Conservation (phyloP, 2,113 vertebrate genomes). For the Rhabdomys dilectus region DNA sequence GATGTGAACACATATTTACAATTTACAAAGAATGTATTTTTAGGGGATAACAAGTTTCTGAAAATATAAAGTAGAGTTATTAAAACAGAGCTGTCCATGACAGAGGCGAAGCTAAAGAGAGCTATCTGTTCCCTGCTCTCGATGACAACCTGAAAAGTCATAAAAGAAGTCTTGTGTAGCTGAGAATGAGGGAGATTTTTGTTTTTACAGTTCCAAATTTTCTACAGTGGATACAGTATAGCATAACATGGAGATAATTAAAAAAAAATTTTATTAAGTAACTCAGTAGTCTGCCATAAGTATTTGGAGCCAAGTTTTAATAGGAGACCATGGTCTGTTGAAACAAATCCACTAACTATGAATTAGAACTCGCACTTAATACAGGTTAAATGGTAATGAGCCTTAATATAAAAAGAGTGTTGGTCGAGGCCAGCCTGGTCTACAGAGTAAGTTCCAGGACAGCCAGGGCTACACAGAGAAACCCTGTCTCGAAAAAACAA, state of each 20-base stretch:
- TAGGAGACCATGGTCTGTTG: background rate
- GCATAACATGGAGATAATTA: background rate
- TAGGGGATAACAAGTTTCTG: background rate
- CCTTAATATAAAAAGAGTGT: background rate
- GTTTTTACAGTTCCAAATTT: background rate
- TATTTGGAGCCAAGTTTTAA: conserved; percentile 15
- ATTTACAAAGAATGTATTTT: background rate
- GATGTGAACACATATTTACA: background rate
- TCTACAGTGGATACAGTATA: background rate
- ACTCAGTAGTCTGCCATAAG: background rate
- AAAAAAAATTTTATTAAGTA: background rate
- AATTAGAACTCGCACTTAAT: background rate
- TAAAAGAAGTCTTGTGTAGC: background rate
- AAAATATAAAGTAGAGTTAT: background rate
- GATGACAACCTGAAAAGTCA: background rate
- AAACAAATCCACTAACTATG: background rate
- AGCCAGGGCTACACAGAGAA: too few species aligned
- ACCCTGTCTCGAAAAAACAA: too few species aligned
- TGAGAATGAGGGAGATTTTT: background rate
- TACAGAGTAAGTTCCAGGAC: too few species aligned
- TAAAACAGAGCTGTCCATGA: background rate
- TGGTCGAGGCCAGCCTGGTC: too few species aligned
- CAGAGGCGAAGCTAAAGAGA: background rate
- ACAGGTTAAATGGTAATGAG: background rate
- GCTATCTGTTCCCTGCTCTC: background rate